phyloP scores from a whole-genome alignment of 2,888 invertebrate species.

The Lepidocyrtinus sp. region DNA sequence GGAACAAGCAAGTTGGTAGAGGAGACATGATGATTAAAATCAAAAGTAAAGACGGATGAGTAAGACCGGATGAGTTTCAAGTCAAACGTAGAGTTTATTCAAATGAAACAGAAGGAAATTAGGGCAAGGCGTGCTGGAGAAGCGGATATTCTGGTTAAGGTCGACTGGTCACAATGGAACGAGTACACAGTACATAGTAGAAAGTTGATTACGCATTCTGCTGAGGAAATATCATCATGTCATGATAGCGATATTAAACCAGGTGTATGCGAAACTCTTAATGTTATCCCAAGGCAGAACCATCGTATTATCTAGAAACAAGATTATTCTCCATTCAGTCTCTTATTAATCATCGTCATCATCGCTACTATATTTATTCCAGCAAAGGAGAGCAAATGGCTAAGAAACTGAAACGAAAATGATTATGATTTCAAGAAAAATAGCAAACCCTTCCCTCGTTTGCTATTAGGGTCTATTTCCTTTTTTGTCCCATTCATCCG shows the following conservation, averaged over 20 bases:
- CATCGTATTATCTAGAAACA: not conserved
- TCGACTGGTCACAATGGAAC: conserved; percentile 65
- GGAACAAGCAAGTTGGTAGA: conserved; percentile 21
- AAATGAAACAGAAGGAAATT: conserved; percentile 61
- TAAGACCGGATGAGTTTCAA: conserved; percentile 64
- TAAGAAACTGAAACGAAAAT: not conserved
- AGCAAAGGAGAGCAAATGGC: conserved; percentile 24
- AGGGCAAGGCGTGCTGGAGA: conserved; percentile 41
- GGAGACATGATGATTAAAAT: conserved; percentile 38
- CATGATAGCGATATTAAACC: conserved; percentile 5
- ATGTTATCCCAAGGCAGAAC: not conserved
- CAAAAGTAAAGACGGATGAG: conserved; percentile 49
- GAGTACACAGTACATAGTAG: not conserved
- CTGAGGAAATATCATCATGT: conserved; percentile 1
- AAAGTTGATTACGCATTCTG: conserved; percentile 5
- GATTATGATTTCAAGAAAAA: not conserved
- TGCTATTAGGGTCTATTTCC: conserved; percentile 52
- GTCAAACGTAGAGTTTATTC: conserved; percentile 47
- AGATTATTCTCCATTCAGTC: not conserved
- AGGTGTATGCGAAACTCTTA: not conserved
- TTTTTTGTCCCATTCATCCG: conserved; percentile 61
- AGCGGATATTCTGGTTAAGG: conserved; percentile 66
- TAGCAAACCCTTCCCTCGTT: conserved; percentile 19
- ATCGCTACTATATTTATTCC: not conserved
- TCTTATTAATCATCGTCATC: not conserved